Conservation (phyloP, 2,113 vertebrate genomes). For the Pterocles gutturalis region DNA sequence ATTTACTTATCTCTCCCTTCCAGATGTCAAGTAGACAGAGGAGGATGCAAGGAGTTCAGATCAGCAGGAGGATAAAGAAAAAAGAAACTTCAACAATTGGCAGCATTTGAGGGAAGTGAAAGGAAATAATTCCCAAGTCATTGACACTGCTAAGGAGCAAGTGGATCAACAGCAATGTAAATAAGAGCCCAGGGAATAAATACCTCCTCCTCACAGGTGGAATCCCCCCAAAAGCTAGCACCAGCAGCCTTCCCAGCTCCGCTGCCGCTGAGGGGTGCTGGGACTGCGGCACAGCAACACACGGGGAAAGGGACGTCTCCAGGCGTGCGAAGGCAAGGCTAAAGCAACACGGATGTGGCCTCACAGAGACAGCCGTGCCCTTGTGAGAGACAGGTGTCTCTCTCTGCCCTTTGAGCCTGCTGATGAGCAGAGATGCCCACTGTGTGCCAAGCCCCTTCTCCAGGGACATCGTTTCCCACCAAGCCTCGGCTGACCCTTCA, state of each 20-base stretch:
- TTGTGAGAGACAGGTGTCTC: neutral
- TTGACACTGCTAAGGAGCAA: neutral
- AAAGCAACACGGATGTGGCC: neutral
- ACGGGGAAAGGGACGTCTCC: rapidly evolving
- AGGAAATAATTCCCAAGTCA: neutral
- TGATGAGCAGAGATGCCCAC: no score
- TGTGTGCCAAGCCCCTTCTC: neutral
- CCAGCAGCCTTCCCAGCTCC: neutral
- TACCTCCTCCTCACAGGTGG: no score
- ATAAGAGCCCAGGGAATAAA: neutral
- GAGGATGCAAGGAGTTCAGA: conserved; percentile 18
- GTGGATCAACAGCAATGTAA: neutral
- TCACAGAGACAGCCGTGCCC: neutral
- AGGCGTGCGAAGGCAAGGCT: neutral
- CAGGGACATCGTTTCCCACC: neutral
- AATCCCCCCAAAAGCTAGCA: neutral
- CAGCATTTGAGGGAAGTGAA: neutral
- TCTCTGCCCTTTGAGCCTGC: no score
- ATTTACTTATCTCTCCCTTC: conserved; percentile 61
- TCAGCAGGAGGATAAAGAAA: conserved; percentile 6
- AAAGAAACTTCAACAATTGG: neutral
- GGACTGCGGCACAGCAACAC: neutral
- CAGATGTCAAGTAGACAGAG: conserved; percentile 59
- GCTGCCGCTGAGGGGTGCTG: neutral
- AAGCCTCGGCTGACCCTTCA: neutral